These are phyloP conservation scores for Lomographa bimaculata DNA, from an alignment of 2,888 invertebrate species.

Conservation along the genomic window DNA sequence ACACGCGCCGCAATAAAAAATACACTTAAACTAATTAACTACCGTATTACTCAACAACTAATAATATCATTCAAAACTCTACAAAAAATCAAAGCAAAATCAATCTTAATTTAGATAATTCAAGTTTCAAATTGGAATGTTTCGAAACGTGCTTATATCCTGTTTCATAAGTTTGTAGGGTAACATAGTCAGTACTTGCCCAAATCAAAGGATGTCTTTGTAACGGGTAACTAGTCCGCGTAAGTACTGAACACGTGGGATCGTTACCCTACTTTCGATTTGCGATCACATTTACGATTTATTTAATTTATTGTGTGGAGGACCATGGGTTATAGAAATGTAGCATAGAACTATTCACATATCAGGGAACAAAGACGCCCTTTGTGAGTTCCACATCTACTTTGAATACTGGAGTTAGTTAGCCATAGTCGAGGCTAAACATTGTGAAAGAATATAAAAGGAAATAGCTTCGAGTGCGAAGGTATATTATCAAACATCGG, in stretches of 20 bases:
- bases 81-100: conserved; percentile 5
- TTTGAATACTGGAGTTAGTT: too few species aligned
- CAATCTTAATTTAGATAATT: not conserved
- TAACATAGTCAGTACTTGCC: conserved; percentile 20
- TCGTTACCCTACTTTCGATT: conserved; percentile 30
- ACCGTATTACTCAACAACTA: conserved; percentile 33
- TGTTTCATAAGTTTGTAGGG: conserved; percentile 7
- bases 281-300: conserved; percentile 24
- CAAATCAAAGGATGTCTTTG: conserved; percentile 38
- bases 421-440: too few species aligned
- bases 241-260: conserved; percentile 29
- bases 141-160: not conserved
- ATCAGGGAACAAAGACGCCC: too few species aligned
- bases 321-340: too few species aligned
- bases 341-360: too few species aligned
- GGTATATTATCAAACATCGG: too few species aligned
- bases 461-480: too few species aligned
- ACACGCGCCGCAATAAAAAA: conserved; percentile 31
- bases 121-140: not conserved
- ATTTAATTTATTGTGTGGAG: conserved; percentile 27
- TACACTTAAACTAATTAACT: conserved; percentile 32
- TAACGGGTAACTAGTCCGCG: conserved; percentile 29
- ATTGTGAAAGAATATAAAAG: too few species aligned
- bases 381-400: too few species aligned
- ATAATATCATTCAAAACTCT: conserved; percentile 17